Conservation (phyloP, 35 echinoderm and acorn worm species). For the Lytechinus pictus region DNA sequence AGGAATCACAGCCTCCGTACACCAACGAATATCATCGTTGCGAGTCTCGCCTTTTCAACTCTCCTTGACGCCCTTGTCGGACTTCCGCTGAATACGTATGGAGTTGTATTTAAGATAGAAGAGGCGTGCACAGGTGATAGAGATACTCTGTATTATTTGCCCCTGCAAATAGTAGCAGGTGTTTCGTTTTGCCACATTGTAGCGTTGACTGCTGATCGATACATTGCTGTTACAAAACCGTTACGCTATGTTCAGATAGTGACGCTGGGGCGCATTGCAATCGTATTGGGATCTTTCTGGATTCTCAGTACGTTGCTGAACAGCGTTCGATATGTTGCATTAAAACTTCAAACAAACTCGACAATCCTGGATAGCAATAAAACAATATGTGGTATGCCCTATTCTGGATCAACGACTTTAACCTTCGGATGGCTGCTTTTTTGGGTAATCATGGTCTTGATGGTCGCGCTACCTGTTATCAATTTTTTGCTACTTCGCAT, state of each 20-base stretch:
- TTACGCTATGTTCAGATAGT: background rate
- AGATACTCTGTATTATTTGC: background rate
- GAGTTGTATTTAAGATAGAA: background rate
- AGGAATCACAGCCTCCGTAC: background rate
- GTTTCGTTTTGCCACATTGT: background rate
- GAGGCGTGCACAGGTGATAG: background rate
- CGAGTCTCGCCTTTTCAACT: background rate
- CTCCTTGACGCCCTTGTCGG: background rate
- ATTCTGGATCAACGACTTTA: background rate
- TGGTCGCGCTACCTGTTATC: background rate
- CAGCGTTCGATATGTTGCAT: background rate
- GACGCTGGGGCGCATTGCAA: background rate
- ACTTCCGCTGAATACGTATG: background rate
- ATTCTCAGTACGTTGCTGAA: background rate
- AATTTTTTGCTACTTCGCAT: background rate
- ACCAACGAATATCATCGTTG: background rate
- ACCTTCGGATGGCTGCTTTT: background rate
- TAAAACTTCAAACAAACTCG: background rate
- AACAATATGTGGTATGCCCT: background rate
- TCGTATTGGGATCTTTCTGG: background rate
- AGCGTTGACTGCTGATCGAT: background rate
- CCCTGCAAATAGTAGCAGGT: background rate
- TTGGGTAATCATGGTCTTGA: background rate
- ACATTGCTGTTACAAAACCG: background rate
- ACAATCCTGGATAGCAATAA: background rate